These are phyloP conservation scores for Rhagologus leucostigma DNA, from an alignment of 2,113 vertebrate genomes.

Conservation along the genomic window DNA sequence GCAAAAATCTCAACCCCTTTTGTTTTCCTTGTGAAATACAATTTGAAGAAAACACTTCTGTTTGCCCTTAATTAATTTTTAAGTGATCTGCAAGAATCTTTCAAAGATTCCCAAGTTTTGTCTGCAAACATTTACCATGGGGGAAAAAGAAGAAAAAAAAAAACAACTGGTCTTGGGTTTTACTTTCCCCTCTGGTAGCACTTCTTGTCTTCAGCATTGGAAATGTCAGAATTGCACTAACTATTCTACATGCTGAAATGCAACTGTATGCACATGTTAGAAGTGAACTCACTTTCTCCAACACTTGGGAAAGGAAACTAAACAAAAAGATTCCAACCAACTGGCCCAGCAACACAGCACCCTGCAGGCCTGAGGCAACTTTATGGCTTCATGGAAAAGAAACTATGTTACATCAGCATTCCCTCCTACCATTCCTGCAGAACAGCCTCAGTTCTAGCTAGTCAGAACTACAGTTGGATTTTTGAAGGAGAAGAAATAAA, in stretches of 20 bases:
- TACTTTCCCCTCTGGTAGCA: neutral
- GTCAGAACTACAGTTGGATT: neutral
- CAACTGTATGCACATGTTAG: neutral
- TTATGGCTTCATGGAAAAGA: neutral
- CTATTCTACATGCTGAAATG: neutral
- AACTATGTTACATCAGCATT: neutral
- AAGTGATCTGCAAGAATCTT: neutral
- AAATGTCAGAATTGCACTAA: neutral
- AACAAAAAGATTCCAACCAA: neutral
- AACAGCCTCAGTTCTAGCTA: neutral
- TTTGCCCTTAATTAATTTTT: neutral
- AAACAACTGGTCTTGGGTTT: neutral
- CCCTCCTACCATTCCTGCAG: neutral
- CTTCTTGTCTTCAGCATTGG: neutral
- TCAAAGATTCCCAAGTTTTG: neutral
- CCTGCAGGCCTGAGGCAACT: neutral
- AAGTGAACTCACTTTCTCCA: neutral
- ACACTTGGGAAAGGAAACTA: neutral
- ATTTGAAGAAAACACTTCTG: neutral
- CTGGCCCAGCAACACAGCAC: neutral
- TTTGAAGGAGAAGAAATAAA: neutral
- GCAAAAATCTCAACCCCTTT: neutral
- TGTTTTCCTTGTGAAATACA: neutral
- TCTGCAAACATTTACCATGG: neutral
- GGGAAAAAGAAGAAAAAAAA: neutral